Evolutionary conservation across 2,797 vertebrate species (phyloP), one percentile per base, ranked within the genome.

Genomic region (Moxostoma hubbsi): DNA sequence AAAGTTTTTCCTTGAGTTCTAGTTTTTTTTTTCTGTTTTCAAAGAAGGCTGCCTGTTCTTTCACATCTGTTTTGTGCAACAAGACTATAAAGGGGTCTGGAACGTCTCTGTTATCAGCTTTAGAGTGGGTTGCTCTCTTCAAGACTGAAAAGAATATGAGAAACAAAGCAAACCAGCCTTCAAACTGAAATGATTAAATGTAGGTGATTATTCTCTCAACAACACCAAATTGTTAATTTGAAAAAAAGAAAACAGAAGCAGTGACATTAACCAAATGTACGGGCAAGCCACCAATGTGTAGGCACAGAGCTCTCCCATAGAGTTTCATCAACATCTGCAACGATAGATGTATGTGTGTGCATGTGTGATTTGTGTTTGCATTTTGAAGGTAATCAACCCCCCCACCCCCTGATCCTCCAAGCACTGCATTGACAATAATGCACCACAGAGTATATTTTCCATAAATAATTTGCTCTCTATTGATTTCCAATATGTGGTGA

Each of bases 391-490:
- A 93, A 95, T 61, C 53, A 45, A 59, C 69, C 62, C 8, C 70
- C 69, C 47, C 70, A 36, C 70, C n/a, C 43, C 62, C 46, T 93
- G 36, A 36, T 93, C 90, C 89, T 78, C 86, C 77, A 74, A 66
- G 88, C 89, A 89, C 87, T 88, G 82, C 87, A 91, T 89, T 87
- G 86, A 90, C 90, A 89, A 92, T 94, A 94, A 94, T 93, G 94
- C 90, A 93, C 92, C 87, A 89, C 89, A 88, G 90, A 87, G 86
- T 92, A 89, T 90, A 93, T 94, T 96, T 94, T 92, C 93, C 90
- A 92, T 95, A 94, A 95, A 96, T 94, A 93, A 94, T 93, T 92
- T 89, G 88, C 91, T 91, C 89, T 88, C 81, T 75, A 93, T 93
- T 94, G 93, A 95, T 93, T 95, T 92, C 90, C 91, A 90, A 90